Evolutionary conservation across 1,140 invertebrate genomes (phyloP).

Genomic region (Leptonema lineaticorne): DNA sequence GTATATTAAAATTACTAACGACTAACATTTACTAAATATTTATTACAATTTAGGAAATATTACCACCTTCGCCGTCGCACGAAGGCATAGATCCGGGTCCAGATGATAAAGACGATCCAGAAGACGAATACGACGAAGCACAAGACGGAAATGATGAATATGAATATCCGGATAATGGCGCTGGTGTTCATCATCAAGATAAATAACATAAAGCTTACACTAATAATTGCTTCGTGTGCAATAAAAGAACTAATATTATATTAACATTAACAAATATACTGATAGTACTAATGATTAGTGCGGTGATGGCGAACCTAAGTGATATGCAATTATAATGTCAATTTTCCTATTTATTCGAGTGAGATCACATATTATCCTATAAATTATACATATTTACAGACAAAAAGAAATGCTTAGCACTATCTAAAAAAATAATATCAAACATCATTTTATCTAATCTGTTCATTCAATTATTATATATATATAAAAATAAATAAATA

Average conservation of each 20-base stretch:
- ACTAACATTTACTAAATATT: neutral
- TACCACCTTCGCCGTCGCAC: constrained; percentile 44
- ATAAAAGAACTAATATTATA: constrained; percentile 34
- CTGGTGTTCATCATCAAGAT: constrained; percentile 44
- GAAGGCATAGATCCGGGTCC: constrained; percentile 45
- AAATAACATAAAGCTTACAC: constrained; percentile 42
- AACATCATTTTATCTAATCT: too few relatives aligned
- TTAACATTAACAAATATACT: constrained; percentile 14
- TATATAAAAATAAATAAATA: too few relatives aligned
- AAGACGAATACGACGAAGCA: constrained; percentile 56
- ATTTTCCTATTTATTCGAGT: too few relatives aligned
- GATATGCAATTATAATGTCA: constrained; percentile 20
- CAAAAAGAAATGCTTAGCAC: too few relatives aligned
- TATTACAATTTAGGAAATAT: constrained; percentile 46
- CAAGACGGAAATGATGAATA: constrained; percentile 58
- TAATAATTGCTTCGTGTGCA: constrained; percentile 32
- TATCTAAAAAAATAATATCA: too few relatives aligned
- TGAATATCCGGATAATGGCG: constrained; percentile 58
- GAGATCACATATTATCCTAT: too few relatives aligned
- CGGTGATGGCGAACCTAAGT: neutral
- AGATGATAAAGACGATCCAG: constrained; percentile 50
- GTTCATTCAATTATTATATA: too few relatives aligned
- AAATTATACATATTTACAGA: too few relatives aligned
- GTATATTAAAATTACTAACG: neutral
- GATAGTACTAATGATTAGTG: neutral